Evolutionary conservation across 1,140 invertebrate genomes (phyloP).

Genomic region (Listronotus bonariensis): DNA sequence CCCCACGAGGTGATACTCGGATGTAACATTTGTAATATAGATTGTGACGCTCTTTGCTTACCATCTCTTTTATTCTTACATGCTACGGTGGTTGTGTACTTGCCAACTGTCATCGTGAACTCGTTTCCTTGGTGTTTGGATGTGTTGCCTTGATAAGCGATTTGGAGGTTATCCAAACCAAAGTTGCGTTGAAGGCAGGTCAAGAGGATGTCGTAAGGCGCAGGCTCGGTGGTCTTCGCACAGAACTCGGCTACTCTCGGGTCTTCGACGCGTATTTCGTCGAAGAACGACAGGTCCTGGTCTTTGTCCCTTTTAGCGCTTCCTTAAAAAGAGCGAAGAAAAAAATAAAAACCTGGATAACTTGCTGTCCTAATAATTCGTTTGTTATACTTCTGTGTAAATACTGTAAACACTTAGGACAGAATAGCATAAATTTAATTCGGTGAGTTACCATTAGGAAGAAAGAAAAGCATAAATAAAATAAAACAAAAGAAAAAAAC

Average conservation of each 20-base stretch:
- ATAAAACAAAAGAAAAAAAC: too few relatives aligned
- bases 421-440: too few relatives aligned
- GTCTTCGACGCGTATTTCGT: constrained; percentile 91
- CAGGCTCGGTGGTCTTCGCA: constrained; percentile 91
- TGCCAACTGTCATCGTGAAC: constrained; percentile 92
- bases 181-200: constrained; percentile 94
- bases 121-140: constrained; percentile 92
- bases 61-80: constrained; percentile 97
- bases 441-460: too few relatives aligned
- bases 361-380: too few relatives aligned
- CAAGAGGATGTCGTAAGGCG: constrained; percentile 89
- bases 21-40: constrained; percentile 87
- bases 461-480: too few relatives aligned
- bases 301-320: constrained; percentile 58
- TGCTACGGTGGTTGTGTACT: constrained; percentile 84
- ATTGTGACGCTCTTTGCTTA: constrained; percentile 95
- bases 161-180: constrained; percentile 85
- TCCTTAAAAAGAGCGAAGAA: constrained; percentile 26
- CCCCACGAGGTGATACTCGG: constrained; percentile 96
- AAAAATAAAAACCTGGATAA: too few relatives aligned
- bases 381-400: too few relatives aligned
- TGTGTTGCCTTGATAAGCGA: constrained; percentile 80
- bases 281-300: constrained; percentile 82
- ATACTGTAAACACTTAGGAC: too few relatives aligned
- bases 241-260: constrained; percentile 92